Evolutionary conservation across 2,797 vertebrate species (phyloP), one percentile per base, ranked within the genome.

Genomic region (Fistularia tabacaria): DNA sequence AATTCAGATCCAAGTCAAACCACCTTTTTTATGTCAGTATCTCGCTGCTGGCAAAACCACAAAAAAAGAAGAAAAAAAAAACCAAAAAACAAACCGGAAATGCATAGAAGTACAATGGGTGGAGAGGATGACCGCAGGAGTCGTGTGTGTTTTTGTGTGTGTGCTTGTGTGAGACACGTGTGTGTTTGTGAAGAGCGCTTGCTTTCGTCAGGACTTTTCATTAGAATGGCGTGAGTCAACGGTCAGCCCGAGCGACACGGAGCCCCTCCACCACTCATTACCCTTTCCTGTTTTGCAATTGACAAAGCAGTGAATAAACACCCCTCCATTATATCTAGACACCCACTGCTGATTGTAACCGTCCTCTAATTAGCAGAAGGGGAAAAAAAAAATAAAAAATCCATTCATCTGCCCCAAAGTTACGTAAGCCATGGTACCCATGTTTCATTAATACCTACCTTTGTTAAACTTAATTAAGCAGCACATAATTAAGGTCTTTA

Each of bases 281-380:
- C 56, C 75, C 66, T 49, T 51, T 73, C 25, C 66, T 62, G 64
- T 59, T 69, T 73, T 70, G 66, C 80, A 84, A 81, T 73, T 80
- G 66, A 77, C 67, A 72, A 82, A 72, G 64, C 58, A 59, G 71
- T 70, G 67, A 81, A 83, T 75, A 56, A 76, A 81, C 63, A 78
- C 47, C 62, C 54, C 49, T 49, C 64, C 51, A 69, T 76, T 82
- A 69, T 64, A 71, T 76, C 49, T 74, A 73, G 64, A 81, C 64
- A 73, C 7, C 66, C 64, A 78, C 9, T 49, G 64, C 66, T 71
- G 60, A 79, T 66, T 62, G 68, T 55, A 74, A 49, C 73, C 63
- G 77, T 60, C 59, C 58, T 63, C 74, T 74, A 74, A 83, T 87
- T 80, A 82, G 66, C 42, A 5, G 10, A 25, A 25, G 25, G 25